Percentiles rank a stretch among this genome's conserved stretches.
Evolutionary conservation across 1,140 invertebrate species (phyloP).

Genomic region (Drosophila nebulosa): DNA sequence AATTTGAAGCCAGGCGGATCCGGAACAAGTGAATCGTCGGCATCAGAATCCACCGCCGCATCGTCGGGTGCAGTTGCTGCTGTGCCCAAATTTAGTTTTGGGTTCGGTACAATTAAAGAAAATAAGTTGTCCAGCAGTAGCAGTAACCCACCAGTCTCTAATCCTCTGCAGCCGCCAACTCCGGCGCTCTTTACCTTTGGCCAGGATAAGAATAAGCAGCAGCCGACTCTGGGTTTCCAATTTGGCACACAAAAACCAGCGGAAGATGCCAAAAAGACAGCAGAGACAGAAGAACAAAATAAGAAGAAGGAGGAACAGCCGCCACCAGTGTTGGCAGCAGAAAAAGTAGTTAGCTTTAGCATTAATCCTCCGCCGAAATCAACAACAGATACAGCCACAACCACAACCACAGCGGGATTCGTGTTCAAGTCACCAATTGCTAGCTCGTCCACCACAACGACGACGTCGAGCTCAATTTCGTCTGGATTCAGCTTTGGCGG

Average conservation of each 20-base stretch:
- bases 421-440: neutral
- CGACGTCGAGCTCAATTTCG: neutral
- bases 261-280: neutral
- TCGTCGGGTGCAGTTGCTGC: constrained; percentile 42
- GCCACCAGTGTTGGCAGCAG: too few species aligned
- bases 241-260: constrained; percentile 9
- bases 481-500: constrained; percentile 31
- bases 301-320: constrained; percentile 9
- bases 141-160: neutral
- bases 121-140: neutral
- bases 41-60: constrained; percentile 40
- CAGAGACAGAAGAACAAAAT: neutral
- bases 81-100: constrained; percentile 82
- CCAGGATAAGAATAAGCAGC: neutral
- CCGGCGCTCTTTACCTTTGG: constrained; percentile 7
- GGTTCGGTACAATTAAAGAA: constrained; percentile 73
- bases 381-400: neutral
- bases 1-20: constrained; percentile 82
- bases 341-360: constrained; percentile 3
- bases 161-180: neutral
- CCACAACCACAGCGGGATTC: neutral
- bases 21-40: constrained; percentile 4
- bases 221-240: neutral
- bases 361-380: neutral
- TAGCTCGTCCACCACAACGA: neutral